Evolutionary conservation across 2,113 vertebrate genomes (phyloP), one percentile per base, ranked within the genome.

Genomic region (Ictalurus punctatus): DNA sequence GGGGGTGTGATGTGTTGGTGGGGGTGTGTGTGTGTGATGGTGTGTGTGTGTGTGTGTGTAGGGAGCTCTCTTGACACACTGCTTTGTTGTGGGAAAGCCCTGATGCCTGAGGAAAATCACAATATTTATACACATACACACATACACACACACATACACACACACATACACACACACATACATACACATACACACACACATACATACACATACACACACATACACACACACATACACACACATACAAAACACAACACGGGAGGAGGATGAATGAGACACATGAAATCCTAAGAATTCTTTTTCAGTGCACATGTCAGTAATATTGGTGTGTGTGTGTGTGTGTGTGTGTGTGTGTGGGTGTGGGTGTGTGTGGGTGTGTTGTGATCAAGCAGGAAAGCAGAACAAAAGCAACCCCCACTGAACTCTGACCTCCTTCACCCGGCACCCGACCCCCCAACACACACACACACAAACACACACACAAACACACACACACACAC

Each of bases 381-480:
- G 54, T 63, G 71, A 80, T 86, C 87, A 86, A 34, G 73, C 83
- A 61, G 81, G 58, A 85, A 87, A 25, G 59, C 84, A 65, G 78
- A 67, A 48, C 54, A 61, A 83, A 85, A 90, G 80, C 3, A n/a
- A 73, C 86, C 89, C 58, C 86, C 30, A 3, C 9, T 94, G 93
- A 95, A 93, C 94, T 90, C 93, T 94, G 92, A 94, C 93, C 94
- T 92, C 61, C 58, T 44, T 81, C 48, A 80, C 48, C 30, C 30
- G 3, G n/a, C 23, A 34, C 83, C 69, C 80, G 23, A 8, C 21
- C 59, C 83, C n/a, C 1, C 16, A 6, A 1, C 71, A 4, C 23
- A 58, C 71, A 17, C 27, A 81, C 78, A 89, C 86, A 87, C 61
- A 89, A 85, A 85, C 82, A 73, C 58, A 80, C 81, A 87, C 80